Evolutionary conservation across 2,888 invertebrate genomes (phyloP).

Genomic region (Mythimna pallens): DNA sequence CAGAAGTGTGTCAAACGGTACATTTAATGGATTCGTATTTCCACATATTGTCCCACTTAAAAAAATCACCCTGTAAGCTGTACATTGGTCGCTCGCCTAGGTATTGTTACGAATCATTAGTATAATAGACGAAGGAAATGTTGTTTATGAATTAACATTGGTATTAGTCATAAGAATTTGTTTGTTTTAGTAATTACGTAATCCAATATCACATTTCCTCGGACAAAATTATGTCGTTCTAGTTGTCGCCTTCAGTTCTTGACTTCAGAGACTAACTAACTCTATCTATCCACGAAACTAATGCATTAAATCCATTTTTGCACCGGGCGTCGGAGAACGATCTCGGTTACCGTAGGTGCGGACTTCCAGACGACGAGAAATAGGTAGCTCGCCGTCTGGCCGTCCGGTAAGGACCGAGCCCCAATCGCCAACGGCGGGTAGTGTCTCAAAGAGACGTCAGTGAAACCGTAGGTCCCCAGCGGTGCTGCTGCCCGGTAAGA

Average conservation of each 20-base stretch:
- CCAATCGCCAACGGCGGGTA: too few relatives aligned
- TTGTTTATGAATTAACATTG: neutral
- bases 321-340: too few relatives aligned
- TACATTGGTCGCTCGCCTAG: neutral
- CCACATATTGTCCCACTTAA: neutral
- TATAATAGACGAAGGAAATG: neutral
- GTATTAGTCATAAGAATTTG: neutral
- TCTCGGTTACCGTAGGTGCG: too few relatives aligned
- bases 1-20: too few relatives aligned
- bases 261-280: neutral
- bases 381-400: too few relatives aligned
- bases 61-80: neutral
- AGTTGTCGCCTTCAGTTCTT: neutral
- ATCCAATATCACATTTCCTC: neutral
- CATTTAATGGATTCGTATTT: neutral
- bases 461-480: neutral
- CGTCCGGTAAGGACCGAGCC: too few relatives aligned
- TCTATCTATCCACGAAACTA: too few relatives aligned
- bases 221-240: neutral
- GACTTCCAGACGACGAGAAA: too few relatives aligned
- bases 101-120: constrained; percentile 6
- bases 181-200: neutral
- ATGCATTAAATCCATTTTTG: too few relatives aligned
- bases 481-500: too few relatives aligned
- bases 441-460: neutral